Conservation (phyloP, 2,888 invertebrate species). For the Heliconius hortense region DNA sequence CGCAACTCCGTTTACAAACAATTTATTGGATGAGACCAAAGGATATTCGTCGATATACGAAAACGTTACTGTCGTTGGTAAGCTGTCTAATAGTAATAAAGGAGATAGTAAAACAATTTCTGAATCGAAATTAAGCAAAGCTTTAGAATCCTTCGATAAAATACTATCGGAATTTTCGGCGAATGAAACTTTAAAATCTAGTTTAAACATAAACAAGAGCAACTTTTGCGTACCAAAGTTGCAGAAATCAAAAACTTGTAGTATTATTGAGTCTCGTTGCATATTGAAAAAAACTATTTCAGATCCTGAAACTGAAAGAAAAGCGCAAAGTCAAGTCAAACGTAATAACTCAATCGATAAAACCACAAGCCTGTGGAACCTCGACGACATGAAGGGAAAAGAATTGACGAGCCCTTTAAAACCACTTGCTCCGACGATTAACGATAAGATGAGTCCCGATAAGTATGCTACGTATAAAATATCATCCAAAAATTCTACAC, state of each 20-base stretch:
- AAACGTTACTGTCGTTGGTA: conserved; percentile 73
- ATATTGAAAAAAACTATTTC: conserved; percentile 83
- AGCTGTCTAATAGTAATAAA: conserved; percentile 46
- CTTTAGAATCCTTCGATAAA: conserved; percentile 78
- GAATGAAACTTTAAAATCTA: conserved; percentile 57
- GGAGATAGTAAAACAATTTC: conserved; percentile 47
- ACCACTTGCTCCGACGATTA: conserved; percentile 60
- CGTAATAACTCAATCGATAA: conserved; percentile 78
- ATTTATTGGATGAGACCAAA: conserved; percentile 69
- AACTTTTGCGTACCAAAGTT: conserved; percentile 80
- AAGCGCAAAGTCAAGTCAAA: conserved; percentile 64
- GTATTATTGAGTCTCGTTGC: conserved; percentile 86
- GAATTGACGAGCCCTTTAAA: conserved; percentile 70
- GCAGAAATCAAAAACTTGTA: conserved; percentile 87
- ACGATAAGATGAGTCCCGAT: conserved; percentile 73
- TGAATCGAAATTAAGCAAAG: conserved; percentile 71
- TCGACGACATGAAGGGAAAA: conserved; percentile 81
- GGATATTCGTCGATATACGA: conserved; percentile 76
- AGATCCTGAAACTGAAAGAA: conserved; percentile 65
- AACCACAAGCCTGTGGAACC: conserved; percentile 83
- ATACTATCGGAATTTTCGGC: conserved; percentile 71
- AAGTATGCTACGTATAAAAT: conserved; percentile 80
- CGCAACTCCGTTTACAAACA: conserved; percentile 41
- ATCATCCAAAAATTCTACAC: conserved; percentile 68
- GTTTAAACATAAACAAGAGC: conserved; percentile 53